Evolutionary conservation across 2,797 vertebrate species (phyloP).

Genomic region (Protosalanx chinensis): DNA sequence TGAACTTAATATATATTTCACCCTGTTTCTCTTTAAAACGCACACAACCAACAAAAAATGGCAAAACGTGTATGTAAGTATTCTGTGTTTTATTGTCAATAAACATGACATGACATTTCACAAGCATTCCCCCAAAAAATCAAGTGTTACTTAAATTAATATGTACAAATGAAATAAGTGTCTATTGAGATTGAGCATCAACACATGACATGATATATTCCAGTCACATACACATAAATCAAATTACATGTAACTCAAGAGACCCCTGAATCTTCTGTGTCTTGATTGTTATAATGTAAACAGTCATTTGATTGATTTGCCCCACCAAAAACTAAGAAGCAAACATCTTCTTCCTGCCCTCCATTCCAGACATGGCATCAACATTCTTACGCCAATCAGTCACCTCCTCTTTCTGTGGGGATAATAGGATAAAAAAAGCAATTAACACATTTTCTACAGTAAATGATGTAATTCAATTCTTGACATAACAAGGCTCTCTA

Average conservation of each 20-base stretch:
- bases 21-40: neutral
- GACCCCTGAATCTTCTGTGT: constrained; percentile 3
- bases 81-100: constrained; percentile 1
- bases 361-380: constrained; percentile 75
- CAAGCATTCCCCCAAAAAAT: neutral
- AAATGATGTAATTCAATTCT: too few species aligned
- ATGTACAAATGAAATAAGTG: neutral
- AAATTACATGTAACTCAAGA: constrained; percentile 15
- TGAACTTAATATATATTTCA: neutral
- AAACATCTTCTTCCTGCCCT: constrained; percentile 76
- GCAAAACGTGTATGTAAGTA: neutral
- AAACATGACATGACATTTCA: neutral
- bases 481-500: neutral
- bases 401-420: constrained; percentile 70
- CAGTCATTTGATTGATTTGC: constrained; percentile 17
- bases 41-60: neutral
- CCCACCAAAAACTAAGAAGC: constrained; percentile 44
- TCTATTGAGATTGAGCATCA: neutral
- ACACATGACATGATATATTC: neutral
- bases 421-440: constrained; percentile 12
- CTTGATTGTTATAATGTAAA: constrained; percentile 19
- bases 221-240: constrained; percentile 3
- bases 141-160: neutral
- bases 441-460: neutral
- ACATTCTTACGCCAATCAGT: constrained; percentile 78